These are phyloP conservation scores for Pardalotus punctatus DNA, from an alignment of 2,113 vertebrate genomes.

Conservation along the genomic window DNA sequence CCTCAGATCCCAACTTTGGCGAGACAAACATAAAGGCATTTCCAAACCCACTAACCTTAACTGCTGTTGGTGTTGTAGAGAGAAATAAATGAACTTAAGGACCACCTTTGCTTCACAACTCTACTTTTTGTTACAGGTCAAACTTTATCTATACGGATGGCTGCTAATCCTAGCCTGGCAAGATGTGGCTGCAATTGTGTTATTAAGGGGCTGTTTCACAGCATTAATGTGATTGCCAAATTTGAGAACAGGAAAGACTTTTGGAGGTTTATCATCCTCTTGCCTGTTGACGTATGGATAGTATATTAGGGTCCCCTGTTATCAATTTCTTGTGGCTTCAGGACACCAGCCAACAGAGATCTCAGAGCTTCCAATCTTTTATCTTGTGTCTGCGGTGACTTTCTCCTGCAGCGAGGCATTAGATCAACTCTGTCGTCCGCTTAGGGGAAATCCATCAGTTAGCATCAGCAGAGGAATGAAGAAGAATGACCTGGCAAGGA, in stretches of 20 bases:
- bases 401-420: slow-evolving; percentile 19
- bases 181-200: neutral
- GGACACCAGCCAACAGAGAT: slow-evolving; percentile 38
- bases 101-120: neutral
- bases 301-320: neutral
- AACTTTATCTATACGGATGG: neutral
- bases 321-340: slow-evolving; percentile 51
- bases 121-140: neutral
- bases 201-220: neutral
- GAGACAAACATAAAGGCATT: neutral
- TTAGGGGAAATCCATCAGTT: slow-evolving; percentile 62
- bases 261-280: slow-evolving; percentile 34
- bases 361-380: slow-evolving; percentile 46
- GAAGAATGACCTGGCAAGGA: slow-evolving; percentile 54
- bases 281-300: neutral
- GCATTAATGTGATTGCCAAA: neutral
- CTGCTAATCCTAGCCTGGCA: neutral
- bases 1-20: neutral
- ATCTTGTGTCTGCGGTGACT: slow-evolving; percentile 26
- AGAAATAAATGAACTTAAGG: neutral
- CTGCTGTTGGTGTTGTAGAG: neutral
- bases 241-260: slow-evolving; percentile 16
- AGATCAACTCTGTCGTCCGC: slow-evolving; percentile 11
- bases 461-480: slow-evolving; percentile 54
- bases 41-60: neutral